These are phyloP conservation scores for Melanotaenia maccullochi DNA, from an alignment of 2,797 vertebrate species.

Conservation along the genomic window DNA sequence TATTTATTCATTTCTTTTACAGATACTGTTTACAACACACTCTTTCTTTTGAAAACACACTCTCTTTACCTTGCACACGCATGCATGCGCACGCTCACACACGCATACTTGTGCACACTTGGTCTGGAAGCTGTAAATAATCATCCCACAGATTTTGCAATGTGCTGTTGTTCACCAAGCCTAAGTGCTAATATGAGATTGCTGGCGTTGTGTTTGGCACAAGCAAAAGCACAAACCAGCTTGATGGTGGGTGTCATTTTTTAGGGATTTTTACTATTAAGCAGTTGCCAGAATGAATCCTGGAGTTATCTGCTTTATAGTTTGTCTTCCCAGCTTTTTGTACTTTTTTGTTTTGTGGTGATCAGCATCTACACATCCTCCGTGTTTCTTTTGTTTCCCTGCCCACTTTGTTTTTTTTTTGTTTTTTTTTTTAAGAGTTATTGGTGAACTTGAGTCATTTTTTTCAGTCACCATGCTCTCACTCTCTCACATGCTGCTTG, in stretches of 20 bases:
- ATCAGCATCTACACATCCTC: slow-evolving; percentile 24
- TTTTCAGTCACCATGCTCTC: slow-evolving; percentile 66
- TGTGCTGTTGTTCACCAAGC: slow-evolving; percentile 75
- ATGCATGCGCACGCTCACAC: slow-evolving; percentile 21
- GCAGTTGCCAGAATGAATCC: slow-evolving; percentile 64
- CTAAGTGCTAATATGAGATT: slow-evolving; percentile 78
- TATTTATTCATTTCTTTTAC: slow-evolving; percentile 27
- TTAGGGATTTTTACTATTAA: slow-evolving; percentile 67
- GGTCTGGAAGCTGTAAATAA: slow-evolving; percentile 72
- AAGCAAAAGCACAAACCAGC: slow-evolving; percentile 68
- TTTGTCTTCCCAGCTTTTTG: slow-evolving; percentile 38
- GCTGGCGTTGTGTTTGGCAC: slow-evolving; percentile 75
- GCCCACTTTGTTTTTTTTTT: slow-evolving; percentile 48
- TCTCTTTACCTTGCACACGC: slow-evolving; percentile 36
- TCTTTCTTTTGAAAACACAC: slow-evolving; percentile 66
- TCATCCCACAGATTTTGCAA: slow-evolving; percentile 78
- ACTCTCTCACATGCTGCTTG: slow-evolving; percentile 76
- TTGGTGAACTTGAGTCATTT: slow-evolving; percentile 86
- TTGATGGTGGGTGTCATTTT: slow-evolving; percentile 79
- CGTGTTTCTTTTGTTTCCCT: slow-evolving; percentile 19
- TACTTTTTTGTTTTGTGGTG: slow-evolving; percentile 33
- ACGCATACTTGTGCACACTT: slow-evolving; percentile 40
- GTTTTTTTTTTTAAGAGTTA: slow-evolving; percentile 69
- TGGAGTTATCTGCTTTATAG: slow-evolving; percentile 61
- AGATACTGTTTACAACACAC: slow-evolving; percentile 70